A percentile compares a stretch with the other conserved stretches of the same genome.
phyloP scores from a whole-genome alignment of 1,140 invertebrate species.

The Drosophila triauraria region DNA sequence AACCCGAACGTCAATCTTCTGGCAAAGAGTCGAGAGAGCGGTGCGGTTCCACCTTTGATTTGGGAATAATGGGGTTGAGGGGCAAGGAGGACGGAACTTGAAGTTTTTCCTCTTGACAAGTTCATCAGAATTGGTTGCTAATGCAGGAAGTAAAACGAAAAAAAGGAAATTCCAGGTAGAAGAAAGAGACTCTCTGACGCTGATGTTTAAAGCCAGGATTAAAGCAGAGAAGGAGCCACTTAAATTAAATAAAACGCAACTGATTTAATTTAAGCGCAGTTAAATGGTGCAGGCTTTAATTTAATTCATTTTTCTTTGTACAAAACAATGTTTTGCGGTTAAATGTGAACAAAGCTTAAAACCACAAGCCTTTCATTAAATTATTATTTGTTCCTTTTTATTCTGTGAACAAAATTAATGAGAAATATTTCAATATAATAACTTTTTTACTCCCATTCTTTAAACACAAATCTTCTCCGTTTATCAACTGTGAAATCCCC shows the following conservation, averaged over 20 bases:
- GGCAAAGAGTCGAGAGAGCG: slow-evolving; percentile 11
- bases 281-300: neutral
- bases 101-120: slow-evolving; percentile 39
- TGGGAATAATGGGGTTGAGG: neutral
- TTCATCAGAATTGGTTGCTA: slow-evolving; percentile 43
- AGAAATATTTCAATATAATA: neutral
- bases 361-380: neutral
- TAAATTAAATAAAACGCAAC: neutral
- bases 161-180: slow-evolving; percentile 10
- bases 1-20: slow-evolving; percentile 11
- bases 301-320: slow-evolving; percentile 1
- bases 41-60: slow-evolving; percentile 6
- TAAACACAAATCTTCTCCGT: neutral
- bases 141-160: slow-evolving; percentile 30
- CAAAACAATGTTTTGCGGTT: neutral
- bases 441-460: neutral
- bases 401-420: neutral
- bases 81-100: slow-evolving; percentile 9
- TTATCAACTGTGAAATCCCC: neutral
- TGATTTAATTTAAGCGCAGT: neutral
- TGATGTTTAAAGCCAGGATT: slow-evolving; percentile 3
- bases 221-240: neutral
- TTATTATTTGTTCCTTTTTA: neutral
- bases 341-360: neutral
- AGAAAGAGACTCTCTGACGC: neutral